A percentile compares a stretch with the other conserved stretches of the same genome.
These are phyloP conservation scores for Cephalopholis sonnerati DNA, from an alignment of 2,113 vertebrate genomes.

Conservation along the genomic window DNA sequence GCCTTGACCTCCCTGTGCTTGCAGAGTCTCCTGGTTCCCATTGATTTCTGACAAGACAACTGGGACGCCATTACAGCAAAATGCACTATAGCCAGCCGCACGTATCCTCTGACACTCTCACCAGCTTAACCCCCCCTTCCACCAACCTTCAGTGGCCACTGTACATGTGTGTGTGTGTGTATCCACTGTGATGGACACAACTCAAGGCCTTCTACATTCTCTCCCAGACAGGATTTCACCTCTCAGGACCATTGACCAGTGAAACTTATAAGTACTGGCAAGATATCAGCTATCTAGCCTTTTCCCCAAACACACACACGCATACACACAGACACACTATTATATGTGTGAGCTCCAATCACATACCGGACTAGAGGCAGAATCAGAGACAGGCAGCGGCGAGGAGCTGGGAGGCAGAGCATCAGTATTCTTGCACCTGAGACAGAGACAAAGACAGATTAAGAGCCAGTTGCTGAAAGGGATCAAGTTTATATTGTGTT, in stretches of 20 bases:
- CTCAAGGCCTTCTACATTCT: slow-evolving; percentile 44
- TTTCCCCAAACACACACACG: not conserved
- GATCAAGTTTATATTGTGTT: slow-evolving; percentile 67
- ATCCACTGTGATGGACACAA: slow-evolving; percentile 32
- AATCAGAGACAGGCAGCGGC: not conserved
- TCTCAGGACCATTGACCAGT: slow-evolving; percentile 30
- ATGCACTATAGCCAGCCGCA: slow-evolving; percentile 93
- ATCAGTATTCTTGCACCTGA: slow-evolving; percentile 55
- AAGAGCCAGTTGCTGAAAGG: slow-evolving; percentile 60
- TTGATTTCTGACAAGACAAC: slow-evolving; percentile 97
- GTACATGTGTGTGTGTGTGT: not conserved
- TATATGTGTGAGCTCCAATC: slow-evolving; percentile 35
- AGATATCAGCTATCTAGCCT: not conserved
- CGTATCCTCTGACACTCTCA: slow-evolving; percentile 88
- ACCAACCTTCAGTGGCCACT: slow-evolving; percentile 65
- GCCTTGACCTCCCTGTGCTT: slow-evolving; percentile 93
- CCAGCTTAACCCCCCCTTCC: slow-evolving; percentile 89
- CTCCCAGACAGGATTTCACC: slow-evolving; percentile 20
- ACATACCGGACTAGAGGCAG: slow-evolving; percentile 27
- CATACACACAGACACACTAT: not conserved
- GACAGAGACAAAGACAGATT: slow-evolving; percentile 67
- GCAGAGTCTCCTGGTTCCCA: slow-evolving; percentile 91
- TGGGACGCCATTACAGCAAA: slow-evolving; percentile 97
- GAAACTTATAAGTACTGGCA: slow-evolving; percentile 19
- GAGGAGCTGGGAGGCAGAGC: slow-evolving; percentile 3